A percentile compares a stretch with the other conserved stretches of the same genome.
These are phyloP conservation scores for Ephydatia muelleri DNA, from an alignment of 37 sponge, comb jelly and placozoan genomes.

Conservation along the genomic window DNA sequence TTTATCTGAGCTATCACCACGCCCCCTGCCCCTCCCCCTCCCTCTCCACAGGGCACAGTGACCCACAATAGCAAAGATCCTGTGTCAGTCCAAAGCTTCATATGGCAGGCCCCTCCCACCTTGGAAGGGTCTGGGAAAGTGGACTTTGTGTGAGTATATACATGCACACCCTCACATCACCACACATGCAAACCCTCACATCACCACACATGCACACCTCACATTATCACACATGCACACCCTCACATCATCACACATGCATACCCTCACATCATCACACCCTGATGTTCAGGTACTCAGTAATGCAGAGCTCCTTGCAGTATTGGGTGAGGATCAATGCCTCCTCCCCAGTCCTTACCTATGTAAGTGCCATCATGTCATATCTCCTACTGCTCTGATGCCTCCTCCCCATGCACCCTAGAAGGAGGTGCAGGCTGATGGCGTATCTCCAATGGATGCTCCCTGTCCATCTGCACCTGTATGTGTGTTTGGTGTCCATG, in stretches of 20 bases:
- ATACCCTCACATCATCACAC: neutral
- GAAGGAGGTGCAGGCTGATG: neutral
- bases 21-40: neutral
- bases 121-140: neutral
- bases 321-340: neutral
- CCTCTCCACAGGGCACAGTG: neutral
- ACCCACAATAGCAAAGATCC: neutral
- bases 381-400: neutral
- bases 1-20: neutral
- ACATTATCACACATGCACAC: neutral
- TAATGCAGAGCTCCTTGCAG: neutral
- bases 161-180: too few relatives aligned
- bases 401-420: neutral
- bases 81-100: neutral
- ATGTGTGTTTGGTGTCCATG: neutral
- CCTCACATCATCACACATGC: neutral
- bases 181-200: neutral
- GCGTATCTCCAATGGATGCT: neutral
- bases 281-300: neutral
- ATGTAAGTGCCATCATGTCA: neutral
- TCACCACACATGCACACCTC: neutral
- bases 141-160: neutral
- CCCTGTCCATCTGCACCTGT: neutral
- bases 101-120: neutral
- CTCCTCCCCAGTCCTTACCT: neutral